Base-by-base conservation (phyloP, 2,888 invertebrate species). In the Hesperia comma region DNA sequence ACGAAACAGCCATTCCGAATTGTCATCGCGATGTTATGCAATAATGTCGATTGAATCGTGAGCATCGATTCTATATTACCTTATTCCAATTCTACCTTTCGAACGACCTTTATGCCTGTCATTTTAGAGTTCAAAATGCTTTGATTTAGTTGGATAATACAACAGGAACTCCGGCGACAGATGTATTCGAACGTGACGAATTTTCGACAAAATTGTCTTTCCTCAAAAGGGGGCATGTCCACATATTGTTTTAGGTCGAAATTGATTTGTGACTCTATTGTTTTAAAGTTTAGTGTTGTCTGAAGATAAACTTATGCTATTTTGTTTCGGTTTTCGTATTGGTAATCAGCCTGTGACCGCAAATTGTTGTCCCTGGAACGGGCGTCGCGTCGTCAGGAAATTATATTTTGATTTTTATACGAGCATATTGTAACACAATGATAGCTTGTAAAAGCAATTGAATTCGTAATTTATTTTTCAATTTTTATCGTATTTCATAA, bases 321-420 rank as follows among this genome's bases (percentile, higher is more conserved):
- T 86, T 84, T 81, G 82, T 82, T 79, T 79, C 77, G 81, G 82
- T 81, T 76, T 80, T 81, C 76, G 81, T 88, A 87, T 87, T 85
- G 86, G 90, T 92, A 92, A 92, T 92, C 89, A 92, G 88, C 79
- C 84, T 86, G 89, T 89, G 88, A 92, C 92, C 92, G 90, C 92
- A 92, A 92, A 92, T 92, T 88, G 91, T 92, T 90, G 92, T 92
- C 91, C 91, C 90, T 90, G 90, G 87, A 90, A 87, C 88, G 84
- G 87, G 26, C 26, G 26, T n/a, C 7, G 85, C 87, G 87, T 83
- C 86, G 91, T 85, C 88, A 88, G 91, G 88, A 91, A 92, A 92
- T 91, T 90, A 92, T 89, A 88, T 87, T 91, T 87, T 85, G 85
- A 90, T 88, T 90, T 90, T 92, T 91, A 86, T 87, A 87, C 83